These are phyloP conservation scores for Xestoiulus laeticollis DNA, from an alignment of 2,888 invertebrate genomes.

Conservation along the genomic window DNA sequence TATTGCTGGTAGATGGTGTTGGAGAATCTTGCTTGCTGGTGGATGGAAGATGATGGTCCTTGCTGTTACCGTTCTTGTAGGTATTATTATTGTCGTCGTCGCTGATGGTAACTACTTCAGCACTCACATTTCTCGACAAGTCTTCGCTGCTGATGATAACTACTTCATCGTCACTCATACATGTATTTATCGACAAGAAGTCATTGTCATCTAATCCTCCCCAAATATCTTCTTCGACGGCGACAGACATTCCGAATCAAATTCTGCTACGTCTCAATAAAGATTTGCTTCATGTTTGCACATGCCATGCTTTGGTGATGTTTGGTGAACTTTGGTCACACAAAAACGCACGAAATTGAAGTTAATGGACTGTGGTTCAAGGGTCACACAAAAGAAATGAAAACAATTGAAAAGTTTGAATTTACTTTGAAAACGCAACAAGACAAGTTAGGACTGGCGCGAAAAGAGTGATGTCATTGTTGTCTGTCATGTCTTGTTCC, in stretches of 20 bases:
- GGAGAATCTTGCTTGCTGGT: not conserved
- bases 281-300: not conserved
- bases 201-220: not conserved
- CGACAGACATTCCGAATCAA: not conserved
- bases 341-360: not conserved
- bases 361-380: not conserved
- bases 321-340: not conserved
- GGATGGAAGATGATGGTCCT: not conserved
- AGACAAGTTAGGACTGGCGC: too few relatives aligned
- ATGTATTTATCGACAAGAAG: not conserved
- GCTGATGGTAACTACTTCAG: too few relatives aligned
- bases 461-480: too few relatives aligned
- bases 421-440: not conserved
- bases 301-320: not conserved
- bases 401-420: not conserved
- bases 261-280: not conserved
- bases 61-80: not conserved
- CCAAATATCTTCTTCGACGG: not conserved
- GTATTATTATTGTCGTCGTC: not conserved
- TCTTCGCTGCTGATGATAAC: not conserved
- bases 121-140: too few relatives aligned
- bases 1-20: too few relatives aligned
- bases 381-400: not conserved
- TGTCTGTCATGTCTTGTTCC: too few relatives aligned
- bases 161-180: not conserved